Conservation (phyloP, 2,113 vertebrate species). For the Hiodon tergisus region DNA sequence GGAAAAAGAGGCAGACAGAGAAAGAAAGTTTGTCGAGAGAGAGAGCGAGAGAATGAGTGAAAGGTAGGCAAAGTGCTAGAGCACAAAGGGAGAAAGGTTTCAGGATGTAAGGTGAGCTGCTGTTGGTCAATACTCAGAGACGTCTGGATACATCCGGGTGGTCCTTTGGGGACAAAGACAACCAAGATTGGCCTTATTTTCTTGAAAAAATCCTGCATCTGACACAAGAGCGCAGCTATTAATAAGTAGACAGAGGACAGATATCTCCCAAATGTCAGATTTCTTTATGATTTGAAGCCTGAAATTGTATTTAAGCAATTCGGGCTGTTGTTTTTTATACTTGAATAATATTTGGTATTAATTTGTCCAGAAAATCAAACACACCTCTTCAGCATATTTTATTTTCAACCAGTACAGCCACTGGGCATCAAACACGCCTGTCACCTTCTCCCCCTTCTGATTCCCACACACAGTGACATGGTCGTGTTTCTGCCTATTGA, state of each 20-base stretch:
- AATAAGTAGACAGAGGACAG: constrained; percentile 29
- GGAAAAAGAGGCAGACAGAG: not conserved
- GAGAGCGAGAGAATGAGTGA: not conserved
- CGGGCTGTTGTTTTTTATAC: not conserved
- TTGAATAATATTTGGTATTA: no score
- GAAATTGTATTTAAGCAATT: not conserved
- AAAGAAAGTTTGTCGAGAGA: not conserved
- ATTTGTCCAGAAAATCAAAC: no score
- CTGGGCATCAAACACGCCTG: constrained; percentile 44
- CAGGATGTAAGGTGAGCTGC: constrained; percentile 40
- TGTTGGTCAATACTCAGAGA: constrained; percentile 44
- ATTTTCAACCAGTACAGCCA: not conserved
- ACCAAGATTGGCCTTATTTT: constrained; percentile 39
- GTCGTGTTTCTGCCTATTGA: no score
- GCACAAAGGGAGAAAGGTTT: not conserved
- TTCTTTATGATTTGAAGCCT: not conserved
- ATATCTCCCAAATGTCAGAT: constrained; percentile 15
- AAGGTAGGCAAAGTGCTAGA: not conserved
- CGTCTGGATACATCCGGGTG: constrained; percentile 42
- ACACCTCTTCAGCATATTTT: not conserved
- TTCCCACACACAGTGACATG: constrained; percentile 33
- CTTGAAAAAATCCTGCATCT: constrained; percentile 13
- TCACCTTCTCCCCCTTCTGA: constrained; percentile 35
- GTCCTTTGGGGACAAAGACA: constrained; percentile 38
- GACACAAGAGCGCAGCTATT: constrained; percentile 36